phyloP scores from a whole-genome alignment of 2,113 vertebrate species.

The Myxocyprinus asiaticus region DNA sequence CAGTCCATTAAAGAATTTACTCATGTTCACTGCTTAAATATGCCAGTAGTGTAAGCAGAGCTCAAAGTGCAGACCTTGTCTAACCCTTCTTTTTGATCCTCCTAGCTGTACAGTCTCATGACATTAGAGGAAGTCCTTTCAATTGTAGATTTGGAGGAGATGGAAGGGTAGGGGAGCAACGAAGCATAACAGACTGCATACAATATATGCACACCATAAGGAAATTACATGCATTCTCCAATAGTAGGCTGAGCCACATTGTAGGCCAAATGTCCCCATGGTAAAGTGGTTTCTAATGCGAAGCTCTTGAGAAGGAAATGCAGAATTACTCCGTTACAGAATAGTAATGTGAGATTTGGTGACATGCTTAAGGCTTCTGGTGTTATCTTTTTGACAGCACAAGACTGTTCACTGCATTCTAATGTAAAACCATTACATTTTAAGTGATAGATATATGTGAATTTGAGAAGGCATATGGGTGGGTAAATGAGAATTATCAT shows the following conservation, averaged over 20 bases:
- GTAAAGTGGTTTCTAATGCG: neutral
- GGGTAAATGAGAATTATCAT: too few relatives aligned
- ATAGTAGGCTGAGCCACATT: neutral
- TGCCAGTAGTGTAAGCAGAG: neutral
- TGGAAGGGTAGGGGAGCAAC: neutral
- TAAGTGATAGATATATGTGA: too few relatives aligned
- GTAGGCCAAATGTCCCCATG: neutral
- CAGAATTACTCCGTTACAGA: neutral
- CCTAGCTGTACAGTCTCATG: neutral
- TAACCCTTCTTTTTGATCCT: neutral
- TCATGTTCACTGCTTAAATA: neutral
- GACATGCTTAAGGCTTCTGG: neutral
- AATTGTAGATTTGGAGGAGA: neutral
- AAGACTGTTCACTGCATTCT: neutral
- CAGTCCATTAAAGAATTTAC: too few relatives aligned
- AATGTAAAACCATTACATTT: neutral
- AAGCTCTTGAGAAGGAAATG: conserved; percentile 15
- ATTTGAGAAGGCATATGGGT: too few relatives aligned
- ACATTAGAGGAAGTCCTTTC: neutral
- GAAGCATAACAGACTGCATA: conserved; percentile 6
- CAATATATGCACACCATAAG: neutral
- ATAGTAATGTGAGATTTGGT: neutral
- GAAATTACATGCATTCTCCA: neutral
- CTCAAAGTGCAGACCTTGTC: neutral
- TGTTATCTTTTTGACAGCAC: neutral